Base-by-base conservation (phyloP, 2,113 vertebrate species). In the Mixornis gularis region DNA sequence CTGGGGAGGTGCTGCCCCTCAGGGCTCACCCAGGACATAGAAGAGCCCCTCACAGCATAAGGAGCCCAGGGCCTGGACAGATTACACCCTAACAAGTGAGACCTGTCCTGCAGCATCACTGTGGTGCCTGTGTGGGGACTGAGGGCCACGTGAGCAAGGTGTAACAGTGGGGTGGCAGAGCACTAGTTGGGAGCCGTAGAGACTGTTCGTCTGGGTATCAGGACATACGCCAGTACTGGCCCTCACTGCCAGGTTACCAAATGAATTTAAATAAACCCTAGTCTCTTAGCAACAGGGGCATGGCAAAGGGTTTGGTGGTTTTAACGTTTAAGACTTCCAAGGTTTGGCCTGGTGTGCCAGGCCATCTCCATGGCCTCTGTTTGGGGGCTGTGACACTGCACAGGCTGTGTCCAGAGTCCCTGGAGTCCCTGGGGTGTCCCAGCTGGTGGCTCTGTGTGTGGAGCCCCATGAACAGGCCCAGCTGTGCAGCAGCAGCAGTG, bases 311-410 rank as follows among this genome's bases (percentile, higher is more conserved):
- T 19, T 59, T 71, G 30, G 18, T 13, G 48, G 51, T 26, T 77
- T 84, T 62, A 15, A 36, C 1, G 0, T 26, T 44, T 17, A 56
- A 52, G 26, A 5, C 13, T 53, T 24, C 6, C 6, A 13, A 22
- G 15, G 48, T 41, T 44, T 65, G 48, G 34, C 64, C 21, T 7
- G 2, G 3, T 1, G 24, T 0, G 0, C 26, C 1, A 48, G 48
- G 13, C 38, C 1, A 0, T 11, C 56, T 53, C 26, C 0, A 0
- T 21, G 27, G 48, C n/a, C n/a, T 38, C 48, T 12, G 5, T 44
- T 26, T 0, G 0, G 56, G 56, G 48, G 7, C 1, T 70, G 55
- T 60, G 44, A 17, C 46, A 7, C 25, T 51, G 65, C 55, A 19
- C 6, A 52, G 19, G 65, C 46, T 20, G 12, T n/a, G 44, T 30